phyloP scores from a whole-genome alignment of 2,888 invertebrate genomes.

The Eulithis prunata region DNA sequence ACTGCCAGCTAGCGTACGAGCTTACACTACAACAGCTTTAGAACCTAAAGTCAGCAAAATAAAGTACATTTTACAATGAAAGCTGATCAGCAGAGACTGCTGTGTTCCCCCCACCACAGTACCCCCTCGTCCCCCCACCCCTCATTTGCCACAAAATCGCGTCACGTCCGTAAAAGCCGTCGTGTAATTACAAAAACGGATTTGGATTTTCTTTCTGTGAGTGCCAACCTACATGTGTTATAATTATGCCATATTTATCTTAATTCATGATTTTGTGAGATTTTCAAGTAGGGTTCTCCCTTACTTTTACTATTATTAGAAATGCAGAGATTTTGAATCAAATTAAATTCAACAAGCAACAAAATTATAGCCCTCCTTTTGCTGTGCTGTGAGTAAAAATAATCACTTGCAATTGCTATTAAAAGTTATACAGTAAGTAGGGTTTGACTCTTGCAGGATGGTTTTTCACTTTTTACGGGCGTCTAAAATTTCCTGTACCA shows the following conservation, averaged over 20 bases:
- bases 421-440: too few species aligned
- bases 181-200: slow-evolving; percentile 60
- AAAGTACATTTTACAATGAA: slow-evolving; percentile 8
- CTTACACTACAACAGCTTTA: too few species aligned
- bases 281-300: background rate
- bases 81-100: slow-evolving; percentile 1
- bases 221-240: slow-evolving; percentile 37
- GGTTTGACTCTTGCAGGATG: too few species aligned
- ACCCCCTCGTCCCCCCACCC: slow-evolving; percentile 39
- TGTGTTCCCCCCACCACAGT: slow-evolving; percentile 11
- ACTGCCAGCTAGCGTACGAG: too few species aligned
- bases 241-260: slow-evolving; percentile 30
- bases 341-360: too few species aligned
- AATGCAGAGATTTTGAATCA: background rate
- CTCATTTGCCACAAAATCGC: slow-evolving; percentile 55
- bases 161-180: slow-evolving; percentile 55
- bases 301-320: background rate
- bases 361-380: too few species aligned
- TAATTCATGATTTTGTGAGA: slow-evolving; percentile 21
- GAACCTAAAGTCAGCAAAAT: background rate
- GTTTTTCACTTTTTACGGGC: too few species aligned
- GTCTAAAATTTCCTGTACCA: too few species aligned
- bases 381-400: too few species aligned
- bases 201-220: slow-evolving; percentile 49
- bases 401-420: too few species aligned